Evolutionary conservation across 2,888 invertebrate species (phyloP), one percentile per base, ranked within the genome.

Genomic region (Pheosia gnoma): DNA sequence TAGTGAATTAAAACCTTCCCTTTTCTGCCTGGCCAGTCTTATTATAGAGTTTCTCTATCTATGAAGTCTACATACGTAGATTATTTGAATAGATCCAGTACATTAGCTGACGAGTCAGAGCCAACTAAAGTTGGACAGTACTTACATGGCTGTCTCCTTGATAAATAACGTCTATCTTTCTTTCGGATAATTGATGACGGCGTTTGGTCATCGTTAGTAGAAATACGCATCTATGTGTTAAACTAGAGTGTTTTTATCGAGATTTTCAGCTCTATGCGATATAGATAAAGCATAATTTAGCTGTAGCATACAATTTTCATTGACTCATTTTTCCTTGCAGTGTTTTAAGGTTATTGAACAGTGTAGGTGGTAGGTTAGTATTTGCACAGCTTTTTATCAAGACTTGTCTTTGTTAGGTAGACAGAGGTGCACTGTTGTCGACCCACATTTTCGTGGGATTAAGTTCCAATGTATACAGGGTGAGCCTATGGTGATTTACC

Each of bases 151-250:
- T 6, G 45, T 57, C 56, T 37, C 39, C 56, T 55, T 57, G 57
- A 57, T 57, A 57, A 57, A 57, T 57, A 25, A 45, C 57, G 9
- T 10, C 57, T 57, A 45, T 57, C 57, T 57, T 57, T 57, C 57
- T 57, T 57, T 57, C 25, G 25, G 43, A 45, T 57, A 45, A 57
- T 57, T 57, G 57, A 57, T 57, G 13, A 9, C 25, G 57, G 45
- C 45, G 36, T 25, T 57, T 36, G 36, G 43, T 57, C 45, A 57
- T 57, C 57, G 57, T 57, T 57, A 57, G 57, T 39, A n/a, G n/a
- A 38, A n/a, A 38, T 55, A 55, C 36, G 55, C 55, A 57, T 45
- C 9, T 57, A 41, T 41, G n/a, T 45, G 57, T 36, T 57, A 45
- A 45, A 36, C 36, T 43, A 13, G 39, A 45, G 11, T 10, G 11